Conservation (phyloP, 2,797 vertebrate species). For the Coilia nasus region DNA sequence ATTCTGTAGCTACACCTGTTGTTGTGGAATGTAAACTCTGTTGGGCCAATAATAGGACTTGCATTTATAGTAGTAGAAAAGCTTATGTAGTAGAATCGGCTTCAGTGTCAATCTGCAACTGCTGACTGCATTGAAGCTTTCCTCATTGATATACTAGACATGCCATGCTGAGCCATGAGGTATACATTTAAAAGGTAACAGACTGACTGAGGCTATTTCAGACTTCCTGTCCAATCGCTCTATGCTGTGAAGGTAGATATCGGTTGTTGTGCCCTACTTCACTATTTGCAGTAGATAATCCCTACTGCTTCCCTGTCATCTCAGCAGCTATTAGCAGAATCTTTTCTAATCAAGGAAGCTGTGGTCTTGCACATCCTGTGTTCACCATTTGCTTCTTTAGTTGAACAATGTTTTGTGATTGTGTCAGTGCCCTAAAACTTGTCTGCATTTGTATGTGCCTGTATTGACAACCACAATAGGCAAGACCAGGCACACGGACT, state of each 20-base stretch:
- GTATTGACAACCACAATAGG: background rate
- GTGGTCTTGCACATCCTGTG: constrained; percentile 19
- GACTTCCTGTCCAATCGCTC: background rate
- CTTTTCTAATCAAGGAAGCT: constrained; percentile 22
- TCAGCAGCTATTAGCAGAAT: background rate
- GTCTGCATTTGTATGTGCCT: background rate
- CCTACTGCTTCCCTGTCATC: background rate
- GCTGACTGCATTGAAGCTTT: background rate
- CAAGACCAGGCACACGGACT: background rate
- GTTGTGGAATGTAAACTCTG: constrained; percentile 37
- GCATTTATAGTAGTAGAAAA: background rate
- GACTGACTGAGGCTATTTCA: no score
- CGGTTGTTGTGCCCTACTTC: background rate
- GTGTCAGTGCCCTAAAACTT: background rate
- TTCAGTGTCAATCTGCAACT: background rate
- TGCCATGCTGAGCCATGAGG: background rate
- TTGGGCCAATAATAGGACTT: constrained; percentile 26
- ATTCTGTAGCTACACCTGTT: constrained; percentile 34
- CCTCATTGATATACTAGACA: background rate
- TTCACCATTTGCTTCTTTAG: background rate
- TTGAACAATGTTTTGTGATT: background rate
- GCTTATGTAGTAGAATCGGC: background rate
- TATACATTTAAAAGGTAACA: background rate
- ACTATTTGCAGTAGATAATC: background rate
- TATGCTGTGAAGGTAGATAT: background rate